Conservation (phyloP, 2,113 vertebrate genomes). For the Leptocoma aspasia region DNA sequence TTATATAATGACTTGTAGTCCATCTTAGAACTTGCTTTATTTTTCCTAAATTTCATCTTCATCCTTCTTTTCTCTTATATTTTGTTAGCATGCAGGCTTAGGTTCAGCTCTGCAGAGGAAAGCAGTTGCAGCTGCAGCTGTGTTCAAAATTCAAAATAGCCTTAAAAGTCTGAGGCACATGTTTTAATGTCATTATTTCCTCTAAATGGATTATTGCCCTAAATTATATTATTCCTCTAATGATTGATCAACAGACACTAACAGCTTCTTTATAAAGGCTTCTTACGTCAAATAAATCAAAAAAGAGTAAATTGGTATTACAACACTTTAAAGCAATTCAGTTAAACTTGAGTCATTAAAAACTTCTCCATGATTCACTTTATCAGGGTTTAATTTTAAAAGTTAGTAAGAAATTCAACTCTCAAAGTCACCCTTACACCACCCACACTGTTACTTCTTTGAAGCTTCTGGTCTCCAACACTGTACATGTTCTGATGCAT, state of each 20-base stretch:
- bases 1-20: neutral
- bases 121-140: neutral
- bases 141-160: neutral
- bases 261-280: neutral
- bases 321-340: neutral
- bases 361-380: neutral
- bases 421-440: neutral
- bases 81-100: neutral
- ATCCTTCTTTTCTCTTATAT: neutral
- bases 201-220: neutral
- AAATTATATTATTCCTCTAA: neutral
- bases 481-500: neutral
- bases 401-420: neutral
- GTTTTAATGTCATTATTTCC: neutral
- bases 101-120: neutral
- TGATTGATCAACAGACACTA: neutral
- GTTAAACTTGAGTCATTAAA: neutral
- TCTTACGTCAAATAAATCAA: neutral
- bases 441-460: neutral
- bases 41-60: neutral
- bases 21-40: neutral
- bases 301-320: neutral
- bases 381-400: neutral
- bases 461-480: neutral
- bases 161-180: neutral